These are phyloP conservation scores for Octomys mimax DNA, from an alignment of 2,797 vertebrate genomes.

Conservation along the genomic window DNA sequence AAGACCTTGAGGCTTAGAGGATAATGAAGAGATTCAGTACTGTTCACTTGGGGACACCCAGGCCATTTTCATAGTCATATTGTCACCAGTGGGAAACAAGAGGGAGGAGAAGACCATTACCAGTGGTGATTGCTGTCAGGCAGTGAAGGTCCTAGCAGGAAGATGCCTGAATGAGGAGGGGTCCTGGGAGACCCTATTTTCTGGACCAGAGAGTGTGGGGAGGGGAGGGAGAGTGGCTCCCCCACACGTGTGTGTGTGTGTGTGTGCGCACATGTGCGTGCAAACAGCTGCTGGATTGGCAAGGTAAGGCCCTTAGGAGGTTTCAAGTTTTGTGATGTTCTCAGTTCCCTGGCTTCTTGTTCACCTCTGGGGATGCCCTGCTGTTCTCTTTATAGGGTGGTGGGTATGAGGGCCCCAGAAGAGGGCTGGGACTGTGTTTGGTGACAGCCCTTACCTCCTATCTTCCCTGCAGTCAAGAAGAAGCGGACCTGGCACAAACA, in stretches of 20 bases:
- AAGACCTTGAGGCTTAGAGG: neutral
- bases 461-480: slow-evolving; percentile 94
- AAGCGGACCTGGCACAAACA: slow-evolving; percentile 98
- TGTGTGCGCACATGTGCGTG: accelerated
- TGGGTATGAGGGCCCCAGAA: neutral
- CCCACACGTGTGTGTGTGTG: neutral
- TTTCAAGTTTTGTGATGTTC: neutral
- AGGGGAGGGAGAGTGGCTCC: neutral
- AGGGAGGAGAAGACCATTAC: neutral
- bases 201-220: neutral
- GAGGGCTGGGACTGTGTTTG: neutral
- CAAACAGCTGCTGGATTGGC: neutral
- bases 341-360: neutral
- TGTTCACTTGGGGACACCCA: neutral
- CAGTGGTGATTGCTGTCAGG: neutral
- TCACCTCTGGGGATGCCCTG: neutral
- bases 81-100: neutral
- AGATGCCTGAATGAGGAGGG: neutral
- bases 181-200: neutral
- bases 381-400: neutral
- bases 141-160: neutral
- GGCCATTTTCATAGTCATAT: neutral
- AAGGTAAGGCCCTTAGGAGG: neutral
- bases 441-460: neutral
- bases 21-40: neutral